phyloP scores from a whole-genome alignment of 2,888 invertebrate genomes.

The Herminia tarsipennalis region DNA sequence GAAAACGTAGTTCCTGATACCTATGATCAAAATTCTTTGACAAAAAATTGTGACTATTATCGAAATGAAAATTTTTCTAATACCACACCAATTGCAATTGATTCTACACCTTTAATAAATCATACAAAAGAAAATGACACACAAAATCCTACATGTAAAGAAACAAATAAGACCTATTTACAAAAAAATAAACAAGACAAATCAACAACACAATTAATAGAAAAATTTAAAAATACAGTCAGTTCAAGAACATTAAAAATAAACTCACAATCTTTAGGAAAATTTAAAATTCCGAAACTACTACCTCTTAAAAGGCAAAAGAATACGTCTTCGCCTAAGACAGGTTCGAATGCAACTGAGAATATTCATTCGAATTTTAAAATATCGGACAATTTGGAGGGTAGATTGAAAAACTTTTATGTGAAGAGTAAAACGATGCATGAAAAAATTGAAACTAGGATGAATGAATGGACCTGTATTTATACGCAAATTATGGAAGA shows the following conservation, averaged over 20 bases:
- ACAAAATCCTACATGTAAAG: too few species aligned
- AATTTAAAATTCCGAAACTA: conserved; percentile 22
- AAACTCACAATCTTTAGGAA: not conserved
- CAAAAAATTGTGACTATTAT: too few species aligned
- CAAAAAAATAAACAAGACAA: too few species aligned
- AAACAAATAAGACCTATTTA: too few species aligned
- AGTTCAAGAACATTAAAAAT: not conserved
- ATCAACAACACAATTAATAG: too few species aligned
- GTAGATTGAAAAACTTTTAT: conserved; percentile 39
- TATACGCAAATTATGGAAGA: conserved; percentile 66
- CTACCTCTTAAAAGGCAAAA: conserved; percentile 16
- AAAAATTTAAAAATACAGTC: conserved; percentile 10
- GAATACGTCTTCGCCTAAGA: not conserved
- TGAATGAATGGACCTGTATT: conserved; percentile 61
- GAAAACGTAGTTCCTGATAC: too few species aligned
- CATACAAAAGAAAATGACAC: too few species aligned
- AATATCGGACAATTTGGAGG: conserved; percentile 19
- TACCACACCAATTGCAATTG: too few species aligned
- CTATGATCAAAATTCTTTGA: too few species aligned
- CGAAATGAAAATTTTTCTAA: too few species aligned
- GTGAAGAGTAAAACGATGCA: conserved; percentile 42
- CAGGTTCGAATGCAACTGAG: conserved; percentile 8
- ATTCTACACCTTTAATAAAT: too few species aligned
- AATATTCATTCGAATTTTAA: conserved; percentile 6
- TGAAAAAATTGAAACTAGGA: conserved; percentile 42